These are phyloP conservation scores for Mastacembelus armatus DNA, from an alignment of 2,797 vertebrate genomes.

Conservation along the genomic window DNA sequence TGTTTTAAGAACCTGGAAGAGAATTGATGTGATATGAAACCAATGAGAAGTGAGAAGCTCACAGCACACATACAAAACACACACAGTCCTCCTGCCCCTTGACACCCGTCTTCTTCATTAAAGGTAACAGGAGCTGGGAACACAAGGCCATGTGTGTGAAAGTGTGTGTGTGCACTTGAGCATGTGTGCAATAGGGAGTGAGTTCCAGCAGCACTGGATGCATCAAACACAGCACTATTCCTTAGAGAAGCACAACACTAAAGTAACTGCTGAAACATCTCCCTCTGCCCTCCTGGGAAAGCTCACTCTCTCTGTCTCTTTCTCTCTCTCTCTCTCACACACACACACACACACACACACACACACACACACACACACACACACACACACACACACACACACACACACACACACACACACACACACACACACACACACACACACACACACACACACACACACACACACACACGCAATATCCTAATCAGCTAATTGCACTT, in stretches of 20 bases:
- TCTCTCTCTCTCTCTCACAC: constrained; percentile 19
- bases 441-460: constrained; percentile 11
- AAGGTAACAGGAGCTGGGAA: constrained; percentile 69
- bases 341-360: constrained; percentile 5
- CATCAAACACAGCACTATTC: constrained; percentile 74
- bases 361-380: constrained; percentile 19
- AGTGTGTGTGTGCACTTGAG: constrained; percentile 28
- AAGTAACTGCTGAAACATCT: constrained; percentile 82
- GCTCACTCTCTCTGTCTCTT: constrained; percentile 46
- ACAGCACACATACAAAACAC: constrained; percentile 9
- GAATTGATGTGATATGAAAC: constrained; percentile 31
- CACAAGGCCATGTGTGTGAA: constrained; percentile 55
- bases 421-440: constrained; percentile 24
- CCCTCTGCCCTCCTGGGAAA: constrained; percentile 69
- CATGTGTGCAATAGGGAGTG: constrained; percentile 62
- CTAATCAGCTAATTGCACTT: constrained; percentile 79
- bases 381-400: not conserved
- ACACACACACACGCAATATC: constrained; percentile 42
- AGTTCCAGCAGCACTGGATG: constrained; percentile 73
- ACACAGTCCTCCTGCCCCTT: constrained; percentile 34
- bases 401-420: constrained; percentile 15
- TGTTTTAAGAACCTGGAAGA: constrained; percentile 33
- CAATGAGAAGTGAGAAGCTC: constrained; percentile 23
- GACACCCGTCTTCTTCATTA: constrained; percentile 72
- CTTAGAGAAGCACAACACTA: constrained; percentile 68